phyloP scores from a whole-genome alignment of 2,888 invertebrate species.

The Aleiodes leptofemur region DNA sequence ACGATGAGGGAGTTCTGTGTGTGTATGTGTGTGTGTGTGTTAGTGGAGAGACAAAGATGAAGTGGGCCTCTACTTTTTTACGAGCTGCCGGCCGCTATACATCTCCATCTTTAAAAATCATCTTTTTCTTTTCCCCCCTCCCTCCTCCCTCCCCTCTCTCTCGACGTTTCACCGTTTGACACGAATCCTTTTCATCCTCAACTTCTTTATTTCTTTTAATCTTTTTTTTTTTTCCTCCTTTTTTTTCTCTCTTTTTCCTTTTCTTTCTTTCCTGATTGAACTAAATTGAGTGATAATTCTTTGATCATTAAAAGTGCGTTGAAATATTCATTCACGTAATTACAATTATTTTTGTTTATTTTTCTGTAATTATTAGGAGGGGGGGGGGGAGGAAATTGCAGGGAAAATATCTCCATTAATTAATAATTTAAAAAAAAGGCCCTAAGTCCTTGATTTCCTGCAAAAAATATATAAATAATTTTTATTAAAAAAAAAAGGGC shows the following conservation, averaged over 20 bases:
- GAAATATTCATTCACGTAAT: no score
- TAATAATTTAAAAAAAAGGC: not conserved
- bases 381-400: no score
- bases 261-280: constrained; percentile 9
- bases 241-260: not conserved
- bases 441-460: no score
- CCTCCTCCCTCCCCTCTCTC: not conserved
- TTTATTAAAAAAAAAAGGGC: constrained; percentile 18
- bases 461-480: no score
- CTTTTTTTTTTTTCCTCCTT: constrained; percentile 2
- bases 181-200: constrained; percentile 16
- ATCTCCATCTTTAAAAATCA: constrained; percentile 56
- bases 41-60: constrained; percentile 31
- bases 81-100: constrained; percentile 50
- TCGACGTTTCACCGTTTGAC: constrained; percentile 28
- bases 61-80: constrained; percentile 42
- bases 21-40: not conserved
- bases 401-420: not conserved
- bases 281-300: constrained; percentile 23
- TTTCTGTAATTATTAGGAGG: not conserved
- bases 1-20: not conserved
- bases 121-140: constrained; percentile 28
- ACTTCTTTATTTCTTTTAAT: constrained; percentile 9
- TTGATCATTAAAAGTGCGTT: constrained; percentile 1
- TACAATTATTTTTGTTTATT: constrained; percentile 16